phyloP scores from a whole-genome alignment of 2,113 vertebrate species.

The Macquaria australasica region DNA sequence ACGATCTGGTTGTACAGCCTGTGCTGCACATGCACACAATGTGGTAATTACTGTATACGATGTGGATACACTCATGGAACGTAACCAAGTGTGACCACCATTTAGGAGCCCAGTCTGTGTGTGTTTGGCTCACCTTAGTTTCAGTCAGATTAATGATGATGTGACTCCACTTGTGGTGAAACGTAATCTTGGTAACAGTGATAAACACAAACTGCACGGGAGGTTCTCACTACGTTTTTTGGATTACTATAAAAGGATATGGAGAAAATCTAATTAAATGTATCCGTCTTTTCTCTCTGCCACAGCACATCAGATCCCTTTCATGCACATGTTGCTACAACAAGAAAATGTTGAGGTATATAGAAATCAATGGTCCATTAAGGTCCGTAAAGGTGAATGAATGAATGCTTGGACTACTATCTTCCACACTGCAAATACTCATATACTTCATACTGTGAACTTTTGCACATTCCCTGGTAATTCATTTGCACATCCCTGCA shows the following conservation, averaged over 20 bases:
- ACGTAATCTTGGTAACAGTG: conserved; percentile 24
- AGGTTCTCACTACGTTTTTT: background rate
- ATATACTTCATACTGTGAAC: too few species aligned
- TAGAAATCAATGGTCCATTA: background rate
- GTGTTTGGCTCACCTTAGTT: conserved; percentile 17
- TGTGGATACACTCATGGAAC: conserved; percentile 4
- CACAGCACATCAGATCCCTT: background rate
- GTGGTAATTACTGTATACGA: background rate
- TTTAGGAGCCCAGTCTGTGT: conserved; percentile 17
- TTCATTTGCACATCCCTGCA: too few species aligned
- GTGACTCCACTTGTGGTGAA: conserved; percentile 26
- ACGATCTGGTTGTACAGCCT: background rate
- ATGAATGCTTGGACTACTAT: background rate
- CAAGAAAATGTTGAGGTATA: background rate
- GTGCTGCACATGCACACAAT: background rate
- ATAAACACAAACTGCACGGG: background rate
- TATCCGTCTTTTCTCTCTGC: background rate
- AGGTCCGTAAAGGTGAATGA: background rate
- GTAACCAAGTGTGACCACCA: conserved; percentile 14
- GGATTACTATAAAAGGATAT: conserved; percentile 17
- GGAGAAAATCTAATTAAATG: background rate
- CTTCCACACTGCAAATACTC: too few species aligned
- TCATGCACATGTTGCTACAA: background rate
- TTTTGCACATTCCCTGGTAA: too few species aligned
- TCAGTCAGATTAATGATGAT: conserved; percentile 28